A percentile compares a stretch with the other conserved stretches of the same genome.
These are phyloP conservation scores for Hormaphis cornu DNA, from an alignment of 1,140 invertebrate species.

Conservation along the genomic window DNA sequence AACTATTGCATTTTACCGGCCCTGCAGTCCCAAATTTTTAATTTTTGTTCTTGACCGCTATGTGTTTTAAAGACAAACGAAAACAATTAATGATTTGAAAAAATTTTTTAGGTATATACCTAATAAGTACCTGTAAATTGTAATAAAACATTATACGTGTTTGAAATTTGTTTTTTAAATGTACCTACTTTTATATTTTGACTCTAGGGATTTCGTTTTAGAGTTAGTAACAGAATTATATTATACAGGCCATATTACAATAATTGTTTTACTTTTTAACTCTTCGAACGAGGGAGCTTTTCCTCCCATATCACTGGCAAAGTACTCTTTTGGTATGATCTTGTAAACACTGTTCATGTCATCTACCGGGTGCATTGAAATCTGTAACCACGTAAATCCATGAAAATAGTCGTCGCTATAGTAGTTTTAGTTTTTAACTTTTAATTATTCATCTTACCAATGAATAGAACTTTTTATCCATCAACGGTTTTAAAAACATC, in stretches of 20 bases:
- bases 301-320: slow-evolving; percentile 31
- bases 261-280: slow-evolving; percentile 12
- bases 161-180: too few species aligned
- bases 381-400: slow-evolving; percentile 8
- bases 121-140: too few species aligned
- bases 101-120: too few species aligned
- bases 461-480: slow-evolving; percentile 34
- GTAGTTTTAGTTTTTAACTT: not conserved
- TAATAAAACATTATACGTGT: too few species aligned
- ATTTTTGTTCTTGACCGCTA: too few species aligned
- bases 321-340: slow-evolving; percentile 21
- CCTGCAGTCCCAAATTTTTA: too few species aligned
- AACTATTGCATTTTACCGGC: too few species aligned
- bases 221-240: too few species aligned
- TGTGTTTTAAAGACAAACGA: too few species aligned
- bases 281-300: slow-evolving; percentile 25
- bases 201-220: too few species aligned
- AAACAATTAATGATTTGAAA: too few species aligned
- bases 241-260: too few species aligned
- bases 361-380: not conserved
- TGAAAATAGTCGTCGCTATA: not conserved
- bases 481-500: slow-evolving; percentile 33
- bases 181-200: not conserved
- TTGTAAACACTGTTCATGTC: slow-evolving; percentile 13
- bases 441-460: slow-evolving; percentile 31